These are phyloP conservation scores for Rhagonycha fulva DNA, from an alignment of 2,888 invertebrate species.

Conservation along the genomic window DNA sequence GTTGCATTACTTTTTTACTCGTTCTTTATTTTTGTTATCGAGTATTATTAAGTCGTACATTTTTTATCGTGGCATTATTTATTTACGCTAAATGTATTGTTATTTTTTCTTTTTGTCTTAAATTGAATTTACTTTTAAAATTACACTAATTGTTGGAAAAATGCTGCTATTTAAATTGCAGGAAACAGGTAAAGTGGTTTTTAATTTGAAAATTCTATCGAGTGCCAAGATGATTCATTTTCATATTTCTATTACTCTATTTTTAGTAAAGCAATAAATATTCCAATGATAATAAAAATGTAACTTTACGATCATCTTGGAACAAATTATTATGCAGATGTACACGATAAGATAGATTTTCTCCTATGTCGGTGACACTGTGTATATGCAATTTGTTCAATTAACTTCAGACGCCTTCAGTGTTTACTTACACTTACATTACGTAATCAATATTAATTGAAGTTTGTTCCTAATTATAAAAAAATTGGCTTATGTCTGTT, in stretches of 20 bases:
- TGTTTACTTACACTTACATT: neutral
- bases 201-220: neutral
- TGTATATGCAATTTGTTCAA: neutral
- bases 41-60: neutral
- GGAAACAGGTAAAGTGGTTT: neutral
- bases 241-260: neutral
- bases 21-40: conserved; percentile 8
- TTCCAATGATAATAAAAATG: neutral
- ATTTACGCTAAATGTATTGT: neutral
- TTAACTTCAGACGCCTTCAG: neutral
- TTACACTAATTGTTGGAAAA: neutral
- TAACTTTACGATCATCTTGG: neutral
- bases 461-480: neutral
- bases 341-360: neutral
- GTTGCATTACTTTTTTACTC: conserved; percentile 17
- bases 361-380: neutral
- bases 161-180: neutral
- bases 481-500: neutral
- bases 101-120: neutral
- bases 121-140: neutral
- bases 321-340: neutral
- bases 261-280: neutral
- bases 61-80: neutral
- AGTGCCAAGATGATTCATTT: neutral
- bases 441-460: neutral